Evolutionary conservation across 1,140 invertebrate species (phyloP), one percentile per base, ranked within the genome.

Genomic region (Drosophila nigromelanica): DNA sequence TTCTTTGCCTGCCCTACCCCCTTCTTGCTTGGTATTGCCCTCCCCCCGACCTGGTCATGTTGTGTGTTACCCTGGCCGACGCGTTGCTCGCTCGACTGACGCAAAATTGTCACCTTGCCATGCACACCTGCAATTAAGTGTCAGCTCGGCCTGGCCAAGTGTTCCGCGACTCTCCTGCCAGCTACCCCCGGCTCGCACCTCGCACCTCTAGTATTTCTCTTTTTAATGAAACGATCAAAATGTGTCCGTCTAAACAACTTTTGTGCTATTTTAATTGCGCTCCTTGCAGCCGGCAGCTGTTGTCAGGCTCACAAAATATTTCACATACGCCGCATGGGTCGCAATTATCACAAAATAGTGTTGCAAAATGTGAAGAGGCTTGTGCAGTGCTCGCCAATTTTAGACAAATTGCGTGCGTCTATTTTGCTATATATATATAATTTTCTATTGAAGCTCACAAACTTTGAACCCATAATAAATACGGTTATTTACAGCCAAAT

Each of bases 91-190:
- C 82, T 89, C 83, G 82, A 87, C 68, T 86, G 82, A 86, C 82
- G 82, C 82, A 67, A 86, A 86, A 86, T 86, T 86, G 82, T 86
- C 82, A 87, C 82, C 82, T 86, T 86, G 83, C 78, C 66, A 86
- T 89, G 82, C 72, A 86, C 83, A 86, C 82, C 82, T 86, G 82
- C 83, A 86, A 86, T 86, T 86, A 76, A 75, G 51, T 75, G 75
- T 63, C 66, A 76, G 63, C 48, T 60, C 48, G 39, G n/a, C 10
- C 54, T 24, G 54, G 21, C 39, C 18, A 56, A 56, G 39, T 42
- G 39, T 27, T 21, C n/a, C n/a, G 12, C 12, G 6, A 8, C 18
- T 39, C 1, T n/a, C 54, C 54, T 50, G 21, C 5, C 45, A 18
- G 10, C 5, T n/a, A 5, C 24, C 51, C 27, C 27, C 27, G 4